Base-by-base conservation (phyloP, 2,888 invertebrate species). In the Drosophila limbata region DNA sequence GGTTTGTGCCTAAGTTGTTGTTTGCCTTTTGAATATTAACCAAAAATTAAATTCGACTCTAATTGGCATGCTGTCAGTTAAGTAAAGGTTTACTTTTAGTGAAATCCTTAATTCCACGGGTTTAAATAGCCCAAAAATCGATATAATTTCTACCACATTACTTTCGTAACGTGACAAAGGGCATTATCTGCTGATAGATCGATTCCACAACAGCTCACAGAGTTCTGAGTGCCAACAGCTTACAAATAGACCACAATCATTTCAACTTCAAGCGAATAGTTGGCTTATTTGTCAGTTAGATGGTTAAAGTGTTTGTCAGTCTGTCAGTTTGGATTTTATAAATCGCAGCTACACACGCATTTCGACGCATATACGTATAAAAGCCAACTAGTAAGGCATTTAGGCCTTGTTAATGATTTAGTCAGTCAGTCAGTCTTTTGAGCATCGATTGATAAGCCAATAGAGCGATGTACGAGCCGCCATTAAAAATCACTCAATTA, bases 401-500 rank as follows among this genome's bases (percentile, higher is more conserved):
- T 56, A 33, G 21, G 33, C 11, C 11, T 35, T 21, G 44, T 21
- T 60, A 77, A 65, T 70, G 48, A 57, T 48, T 64, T 10, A 53
- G 61, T 11, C 51, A 55, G 45, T 57, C 37, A 35, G 44, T 21
- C 33, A 31, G 13, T 35, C 37, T 50, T 65, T 60, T 56, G 44
- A 60, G 51, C 71, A 77, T 69, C 75, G 77, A 79, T 74, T 72
- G 73, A 77, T 64, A 81, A 53, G 57, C 62, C 67, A 71, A 69
- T 50, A 69, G 42, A 59, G 21, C 52, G 47, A 57, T 48, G 50
- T 65, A 56, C 64, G 53, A 77, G 65, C 39, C 69, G 60, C 50
- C 57, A 77, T 53, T 74, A 78, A 73, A 73, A 77, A 57, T 57
- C 72, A 69, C 71, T 88, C 72, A 86, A 83, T 84, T 80, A 86